These are phyloP conservation scores for Lepilemur septentrionalis DNA, from an alignment of 2,797 vertebrate species.

Conservation along the genomic window DNA sequence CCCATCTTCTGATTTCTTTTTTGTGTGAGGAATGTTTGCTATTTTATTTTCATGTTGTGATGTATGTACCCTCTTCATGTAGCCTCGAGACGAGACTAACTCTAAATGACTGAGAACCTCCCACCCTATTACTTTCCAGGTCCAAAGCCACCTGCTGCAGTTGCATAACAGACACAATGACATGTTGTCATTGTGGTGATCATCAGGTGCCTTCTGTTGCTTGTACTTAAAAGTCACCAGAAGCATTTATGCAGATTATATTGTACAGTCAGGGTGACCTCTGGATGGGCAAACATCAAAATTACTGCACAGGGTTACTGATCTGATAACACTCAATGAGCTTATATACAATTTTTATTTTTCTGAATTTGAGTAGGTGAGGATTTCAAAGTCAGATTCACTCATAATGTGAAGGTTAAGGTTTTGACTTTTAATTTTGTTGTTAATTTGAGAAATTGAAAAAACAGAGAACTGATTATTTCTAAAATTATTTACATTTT, in stretches of 20 bases:
- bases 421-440: background rate
- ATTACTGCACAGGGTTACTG: background rate
- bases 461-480: background rate
- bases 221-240: background rate
- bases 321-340: conserved; percentile 18
- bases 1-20: conserved; percentile 78
- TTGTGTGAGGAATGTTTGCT: conserved; percentile 49
- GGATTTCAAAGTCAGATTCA: background rate
- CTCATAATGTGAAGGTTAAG: background rate
- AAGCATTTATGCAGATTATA: conserved; percentile 6
- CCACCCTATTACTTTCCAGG: background rate
- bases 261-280: background rate
- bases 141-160: conserved; percentile 62
- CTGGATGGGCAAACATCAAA: conserved; percentile 57
- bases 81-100: conserved; percentile 69
- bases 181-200: background rate
- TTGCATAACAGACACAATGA: conserved; percentile 63
- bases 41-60: conserved; percentile 76
- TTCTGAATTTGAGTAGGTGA: conserved; percentile 44
- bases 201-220: conserved; percentile 52
- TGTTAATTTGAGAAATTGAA: conserved; percentile 24
- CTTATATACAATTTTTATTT: conserved; percentile 25
- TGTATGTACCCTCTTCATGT: conserved; percentile 45
- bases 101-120: conserved; percentile 63
- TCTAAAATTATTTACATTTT: background rate